These are phyloP conservation scores for Perca fluviatilis DNA, from an alignment of 2,113 vertebrate species.

Conservation along the genomic window DNA sequence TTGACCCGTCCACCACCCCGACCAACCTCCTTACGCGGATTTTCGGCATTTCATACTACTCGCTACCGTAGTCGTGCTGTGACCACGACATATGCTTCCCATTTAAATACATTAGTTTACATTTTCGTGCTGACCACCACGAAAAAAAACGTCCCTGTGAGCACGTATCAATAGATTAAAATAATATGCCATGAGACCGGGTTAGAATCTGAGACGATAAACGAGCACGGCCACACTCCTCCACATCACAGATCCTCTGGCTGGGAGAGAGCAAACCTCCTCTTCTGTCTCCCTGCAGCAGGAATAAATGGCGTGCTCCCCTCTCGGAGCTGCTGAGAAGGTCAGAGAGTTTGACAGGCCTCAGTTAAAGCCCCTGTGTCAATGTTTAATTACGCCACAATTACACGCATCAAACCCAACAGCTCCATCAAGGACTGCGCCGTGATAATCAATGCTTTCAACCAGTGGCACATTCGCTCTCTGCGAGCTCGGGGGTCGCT, in stretches of 20 bases:
- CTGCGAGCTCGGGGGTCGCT: conserved; percentile 9
- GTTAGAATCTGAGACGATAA: background rate
- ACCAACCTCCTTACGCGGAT: too few species aligned
- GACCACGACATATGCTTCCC: too few species aligned
- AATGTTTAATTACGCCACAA: conserved; percentile 75
- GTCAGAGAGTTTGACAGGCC: conserved; percentile 69
- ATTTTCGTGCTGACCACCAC: too few species aligned
- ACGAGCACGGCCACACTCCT: background rate
- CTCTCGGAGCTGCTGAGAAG: conserved; percentile 49
- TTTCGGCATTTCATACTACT: too few species aligned
- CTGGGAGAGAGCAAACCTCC: conserved; percentile 6
- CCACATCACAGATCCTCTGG: background rate
- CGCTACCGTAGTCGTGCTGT: too few species aligned
- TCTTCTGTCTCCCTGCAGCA: conserved; percentile 25
- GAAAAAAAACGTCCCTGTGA: too few species aligned
- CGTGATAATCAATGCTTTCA: conserved; percentile 72
- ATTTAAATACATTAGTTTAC: too few species aligned
- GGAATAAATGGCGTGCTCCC: conserved; percentile 21
- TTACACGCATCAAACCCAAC: conserved; percentile 72
- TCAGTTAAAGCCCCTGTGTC: conserved; percentile 66
- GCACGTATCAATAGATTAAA: too few species aligned
- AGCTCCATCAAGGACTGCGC: conserved; percentile 64
- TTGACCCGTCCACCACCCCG: too few species aligned
- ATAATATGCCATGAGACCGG: too few species aligned
- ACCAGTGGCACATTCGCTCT: conserved; percentile 22